Evolutionary conservation across 1,140 invertebrate genomes (phyloP).

Genomic region (Drosophila ercepeae): DNA sequence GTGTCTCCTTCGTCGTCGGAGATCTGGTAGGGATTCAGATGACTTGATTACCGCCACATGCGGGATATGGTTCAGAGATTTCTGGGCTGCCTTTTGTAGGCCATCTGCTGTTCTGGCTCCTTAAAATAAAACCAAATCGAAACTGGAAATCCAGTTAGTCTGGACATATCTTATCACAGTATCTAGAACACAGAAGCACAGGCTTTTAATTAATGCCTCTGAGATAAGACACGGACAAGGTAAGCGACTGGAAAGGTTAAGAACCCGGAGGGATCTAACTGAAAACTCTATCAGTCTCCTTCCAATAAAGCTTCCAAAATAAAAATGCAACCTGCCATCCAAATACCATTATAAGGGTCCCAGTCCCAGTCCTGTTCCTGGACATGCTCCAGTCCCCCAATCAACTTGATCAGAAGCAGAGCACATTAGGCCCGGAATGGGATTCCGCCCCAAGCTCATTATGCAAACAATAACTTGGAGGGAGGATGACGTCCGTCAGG

Average conservation of each 20-base stretch:
- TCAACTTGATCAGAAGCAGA: constrained; percentile 63
- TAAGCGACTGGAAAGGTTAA: not conserved
- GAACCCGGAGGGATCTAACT: constrained; percentile 48
- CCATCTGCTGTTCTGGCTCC: constrained; percentile 12
- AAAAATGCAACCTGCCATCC: not conserved
- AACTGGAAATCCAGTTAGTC: constrained; percentile 27
- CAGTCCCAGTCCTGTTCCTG: constrained; percentile 61
- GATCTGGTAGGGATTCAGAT: constrained; percentile 12
- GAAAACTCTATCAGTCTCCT: not conserved
- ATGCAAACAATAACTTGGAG: constrained; percentile 60
- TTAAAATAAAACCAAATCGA: constrained; percentile 9
- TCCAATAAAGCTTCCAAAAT: not conserved
- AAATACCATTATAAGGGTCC: constrained; percentile 34
- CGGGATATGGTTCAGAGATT: constrained; percentile 42
- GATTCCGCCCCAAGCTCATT: constrained; percentile 48
- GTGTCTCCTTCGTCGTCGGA: constrained; percentile 35
- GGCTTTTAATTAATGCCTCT: constrained; percentile 46
- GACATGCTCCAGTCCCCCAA: constrained; percentile 46
- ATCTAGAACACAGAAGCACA: constrained; percentile 47
- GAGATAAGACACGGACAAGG: constrained; percentile 40
- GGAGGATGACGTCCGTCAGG: constrained; percentile 11
- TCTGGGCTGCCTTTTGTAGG: constrained; percentile 19
- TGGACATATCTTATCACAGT: constrained; percentile 54
- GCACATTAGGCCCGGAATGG: constrained; percentile 68
- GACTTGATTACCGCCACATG: constrained; percentile 37